A percentile compares a stretch with the other conserved stretches of the same genome.
Evolutionary conservation across 2,888 invertebrate genomes (phyloP).

Genomic region (Dichetophora obliterata): DNA sequence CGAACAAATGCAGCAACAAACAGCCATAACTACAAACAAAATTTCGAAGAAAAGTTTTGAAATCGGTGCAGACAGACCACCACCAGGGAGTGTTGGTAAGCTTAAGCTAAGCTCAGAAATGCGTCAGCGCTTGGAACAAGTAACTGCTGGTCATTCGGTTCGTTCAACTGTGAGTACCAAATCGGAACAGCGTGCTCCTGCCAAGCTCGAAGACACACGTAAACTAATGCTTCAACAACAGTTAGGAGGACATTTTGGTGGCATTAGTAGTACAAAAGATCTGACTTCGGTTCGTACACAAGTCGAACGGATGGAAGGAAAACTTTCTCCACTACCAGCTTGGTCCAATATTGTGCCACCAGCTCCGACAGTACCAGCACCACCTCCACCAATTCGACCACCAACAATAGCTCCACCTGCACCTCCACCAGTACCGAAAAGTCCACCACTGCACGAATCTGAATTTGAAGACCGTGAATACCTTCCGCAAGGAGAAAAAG

Average conservation of each 20-base stretch:
- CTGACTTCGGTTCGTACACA: conserved; percentile 71
- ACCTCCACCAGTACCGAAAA: conserved; percentile 78
- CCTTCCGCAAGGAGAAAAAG: conserved; percentile 57
- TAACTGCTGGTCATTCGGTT: conserved; percentile 90
- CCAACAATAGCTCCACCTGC: conserved; percentile 72
- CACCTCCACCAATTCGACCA: conserved; percentile 74
- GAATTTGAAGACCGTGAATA: conserved; percentile 66
- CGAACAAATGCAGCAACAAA: conserved; percentile 40
- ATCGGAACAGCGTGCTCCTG: conserved; percentile 79
- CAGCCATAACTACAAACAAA: conserved; percentile 54
- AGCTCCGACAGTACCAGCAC: conserved; percentile 73
- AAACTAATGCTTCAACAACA: conserved; percentile 89
- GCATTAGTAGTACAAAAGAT: conserved; percentile 54
- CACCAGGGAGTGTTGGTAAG: conserved; percentile 91
- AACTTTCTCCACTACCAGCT: conserved; percentile 73
- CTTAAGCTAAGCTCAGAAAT: conserved; percentile 91
- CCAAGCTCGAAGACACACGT: conserved; percentile 88
- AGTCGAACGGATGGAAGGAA: conserved; percentile 74
- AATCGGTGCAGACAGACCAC: conserved; percentile 84
- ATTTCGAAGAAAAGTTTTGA: conserved; percentile 76
- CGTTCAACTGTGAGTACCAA: conserved; percentile 81
- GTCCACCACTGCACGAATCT: conserved; percentile 70
- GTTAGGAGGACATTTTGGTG: conserved; percentile 74
- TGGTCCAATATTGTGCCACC: conserved; percentile 79
- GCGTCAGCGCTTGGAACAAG: conserved; percentile 88